phyloP scores from a whole-genome alignment of 2,113 vertebrate genomes.

The Phaetusa simplex region DNA sequence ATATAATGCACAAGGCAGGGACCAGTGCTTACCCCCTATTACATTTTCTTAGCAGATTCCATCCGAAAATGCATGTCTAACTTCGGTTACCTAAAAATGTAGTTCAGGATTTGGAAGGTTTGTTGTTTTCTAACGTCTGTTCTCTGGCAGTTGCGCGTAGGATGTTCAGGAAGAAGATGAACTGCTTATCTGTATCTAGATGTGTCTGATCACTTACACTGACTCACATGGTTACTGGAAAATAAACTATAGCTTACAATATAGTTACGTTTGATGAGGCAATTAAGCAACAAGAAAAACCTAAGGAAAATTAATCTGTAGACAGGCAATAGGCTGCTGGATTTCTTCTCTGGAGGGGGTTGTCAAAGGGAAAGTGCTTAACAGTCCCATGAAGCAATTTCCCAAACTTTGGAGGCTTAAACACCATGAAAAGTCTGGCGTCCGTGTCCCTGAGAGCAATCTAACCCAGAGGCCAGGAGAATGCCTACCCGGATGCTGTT shows the following conservation, averaged over 20 bases:
- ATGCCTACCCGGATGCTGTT: neutral
- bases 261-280: neutral
- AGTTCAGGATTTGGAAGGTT: neutral
- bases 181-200: neutral
- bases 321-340: neutral
- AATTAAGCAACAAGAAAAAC: neutral
- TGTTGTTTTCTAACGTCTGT: neutral
- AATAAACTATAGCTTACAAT: neutral
- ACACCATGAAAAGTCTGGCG: neutral
- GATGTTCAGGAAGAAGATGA: neutral
- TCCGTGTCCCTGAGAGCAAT: neutral
- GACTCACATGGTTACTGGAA: conserved; percentile 19
- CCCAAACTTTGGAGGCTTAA: neutral
- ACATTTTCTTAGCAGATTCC: neutral
- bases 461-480: neutral
- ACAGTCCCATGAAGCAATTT: neutral
- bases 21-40: neutral
- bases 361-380: neutral
- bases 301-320: neutral
- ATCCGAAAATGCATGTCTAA: neutral
- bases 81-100: neutral
- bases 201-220: neutral
- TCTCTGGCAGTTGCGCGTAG: neutral
- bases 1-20: neutral
- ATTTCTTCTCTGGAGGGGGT: neutral